Base-by-base conservation (phyloP, 2,888 invertebrate genomes). In the Polymixis flavicincta region DNA sequence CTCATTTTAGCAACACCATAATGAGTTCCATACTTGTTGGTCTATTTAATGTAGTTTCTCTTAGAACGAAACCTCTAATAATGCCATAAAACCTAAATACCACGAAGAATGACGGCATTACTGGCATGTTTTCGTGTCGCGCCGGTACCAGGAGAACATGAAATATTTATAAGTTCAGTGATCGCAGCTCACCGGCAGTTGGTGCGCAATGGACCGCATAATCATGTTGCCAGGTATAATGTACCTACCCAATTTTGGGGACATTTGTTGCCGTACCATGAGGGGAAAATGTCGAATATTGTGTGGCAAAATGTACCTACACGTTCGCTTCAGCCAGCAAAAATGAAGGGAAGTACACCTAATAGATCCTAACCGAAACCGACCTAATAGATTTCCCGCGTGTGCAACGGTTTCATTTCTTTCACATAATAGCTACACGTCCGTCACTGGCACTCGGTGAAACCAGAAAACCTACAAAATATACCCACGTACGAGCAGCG, bases 91-190 rank as follows among this genome's bases (percentile, higher is more conserved):
- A 70, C 32, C 71, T 59, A 72, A 83, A 65, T 57, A 68, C 64
- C 52, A 78, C n/a, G n/a, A 64, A 73, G 52, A 71, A 80, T 57
- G 28, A 42, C 60, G 57, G 48, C 48, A 57, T 82, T 69, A 57
- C 65, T n/a, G 45, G n/a, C 60, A 48, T 74, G 64, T 80, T 80
- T 69, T 63, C 50, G 37, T 57, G 68, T 63, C 45, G 59, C 50
- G 52, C 25, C 60, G 48, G 54, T 76, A 50, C 52, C 32, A 63
- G 60, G 60, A 63, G 61, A 22, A 32, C 64, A 85, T 84, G 85
- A 84, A 85, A 84, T 84, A 84, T 84, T 85, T 85, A 84, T 85
- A 79, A 79, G 76, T 79, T 85, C 66, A 64, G 71, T 70, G 85
- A 72, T 82, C 85, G 57, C 57, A 37, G 70, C 71, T 80, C 60